These are phyloP conservation scores for Eupristina koningsbergeri DNA, from an alignment of 1,140 invertebrate species.

Conservation along the genomic window DNA sequence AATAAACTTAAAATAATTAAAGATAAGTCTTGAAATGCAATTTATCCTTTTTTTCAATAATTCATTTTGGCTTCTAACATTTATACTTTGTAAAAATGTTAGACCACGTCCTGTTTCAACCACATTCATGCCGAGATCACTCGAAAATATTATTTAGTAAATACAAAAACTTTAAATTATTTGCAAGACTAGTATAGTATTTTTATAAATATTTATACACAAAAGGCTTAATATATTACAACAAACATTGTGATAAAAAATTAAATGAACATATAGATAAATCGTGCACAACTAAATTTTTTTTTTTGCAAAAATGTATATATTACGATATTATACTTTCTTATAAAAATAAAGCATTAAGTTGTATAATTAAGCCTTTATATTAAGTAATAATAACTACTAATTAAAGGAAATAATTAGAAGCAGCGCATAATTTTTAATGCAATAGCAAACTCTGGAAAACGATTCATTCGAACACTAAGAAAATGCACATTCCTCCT, in stretches of 20 bases:
- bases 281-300: neutral
- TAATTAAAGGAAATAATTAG: slow-evolving; percentile 31
- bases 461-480: slow-evolving; percentile 25
- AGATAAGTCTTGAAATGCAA: slow-evolving; percentile 31
- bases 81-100: no score
- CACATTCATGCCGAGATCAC: slow-evolving; percentile 38
- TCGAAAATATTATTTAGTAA: slow-evolving; percentile 37
- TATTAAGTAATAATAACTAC: slow-evolving; percentile 9
- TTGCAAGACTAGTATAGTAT: slow-evolving; percentile 45
- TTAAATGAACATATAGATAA: neutral
- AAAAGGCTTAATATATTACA: neutral
- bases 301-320: neutral
- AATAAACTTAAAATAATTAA: slow-evolving; percentile 14
- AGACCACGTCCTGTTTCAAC: neutral
- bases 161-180: slow-evolving; percentile 27
- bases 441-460: slow-evolving; percentile 29
- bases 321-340: neutral
- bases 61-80: slow-evolving; percentile 7
- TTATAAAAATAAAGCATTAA: neutral
- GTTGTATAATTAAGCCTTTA: slow-evolving; percentile 12
- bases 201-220: neutral
- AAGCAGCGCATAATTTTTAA: slow-evolving; percentile 30
- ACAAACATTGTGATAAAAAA: neutral
- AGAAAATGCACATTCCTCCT: slow-evolving; percentile 72
- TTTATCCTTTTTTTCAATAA: slow-evolving; percentile 12